phyloP scores from a whole-genome alignment of 2,797 vertebrate species.

The Phataginus tricuspis region DNA sequence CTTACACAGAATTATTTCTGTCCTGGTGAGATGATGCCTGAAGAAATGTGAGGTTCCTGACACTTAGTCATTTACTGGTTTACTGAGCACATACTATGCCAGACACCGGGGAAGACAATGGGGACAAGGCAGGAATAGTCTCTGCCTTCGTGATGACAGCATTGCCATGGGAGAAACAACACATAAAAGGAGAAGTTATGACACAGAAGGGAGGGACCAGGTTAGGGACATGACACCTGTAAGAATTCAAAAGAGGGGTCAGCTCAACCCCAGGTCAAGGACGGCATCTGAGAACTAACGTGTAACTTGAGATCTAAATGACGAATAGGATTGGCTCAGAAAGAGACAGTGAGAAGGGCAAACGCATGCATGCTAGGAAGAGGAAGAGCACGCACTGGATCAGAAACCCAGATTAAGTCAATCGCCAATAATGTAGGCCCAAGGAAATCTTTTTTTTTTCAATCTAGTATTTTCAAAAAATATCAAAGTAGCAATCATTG shows the following conservation, averaged over 20 bases:
- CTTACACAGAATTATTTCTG: neutral
- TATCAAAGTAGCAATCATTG: neutral
- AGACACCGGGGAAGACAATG: neutral
- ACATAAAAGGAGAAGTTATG: neutral
- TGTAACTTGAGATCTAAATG: neutral
- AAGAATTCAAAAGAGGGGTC: neutral
- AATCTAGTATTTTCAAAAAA: neutral
- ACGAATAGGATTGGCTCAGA: neutral
- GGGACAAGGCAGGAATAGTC: too few relatives aligned
- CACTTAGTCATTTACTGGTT: neutral
- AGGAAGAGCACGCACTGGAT: neutral
- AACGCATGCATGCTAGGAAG: neutral
- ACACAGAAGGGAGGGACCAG: neutral
- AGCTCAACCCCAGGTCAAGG: neutral
- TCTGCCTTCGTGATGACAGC: neutral
- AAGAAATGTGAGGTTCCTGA: neutral
- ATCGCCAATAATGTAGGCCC: neutral
- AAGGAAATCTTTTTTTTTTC: neutral
- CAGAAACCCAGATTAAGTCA: neutral
- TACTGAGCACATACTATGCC: neutral
- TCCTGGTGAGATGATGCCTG: neutral
- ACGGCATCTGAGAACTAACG: neutral
- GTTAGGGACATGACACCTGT: fast-evolving
- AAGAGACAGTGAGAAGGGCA: neutral
- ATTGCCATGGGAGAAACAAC: neutral